Conservation (phyloP, 2,113 vertebrate genomes). For the Oncorhynchus nerka region DNA sequence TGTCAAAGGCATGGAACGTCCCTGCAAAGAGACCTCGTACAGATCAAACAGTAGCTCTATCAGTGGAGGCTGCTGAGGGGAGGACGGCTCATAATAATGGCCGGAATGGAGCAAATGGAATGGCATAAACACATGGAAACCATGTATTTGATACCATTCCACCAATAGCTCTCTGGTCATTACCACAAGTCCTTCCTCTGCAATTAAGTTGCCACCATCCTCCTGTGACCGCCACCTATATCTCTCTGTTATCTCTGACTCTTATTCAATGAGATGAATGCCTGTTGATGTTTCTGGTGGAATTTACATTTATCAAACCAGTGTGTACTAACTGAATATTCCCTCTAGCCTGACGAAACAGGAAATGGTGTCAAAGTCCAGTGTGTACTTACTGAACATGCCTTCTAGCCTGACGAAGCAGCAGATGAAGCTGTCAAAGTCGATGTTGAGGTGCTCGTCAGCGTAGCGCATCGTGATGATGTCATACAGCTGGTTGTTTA, state of each 20-base stretch:
- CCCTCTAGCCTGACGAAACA: slow-evolving; percentile 94
- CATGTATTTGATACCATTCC: too few relatives aligned
- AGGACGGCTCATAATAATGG: too few relatives aligned
- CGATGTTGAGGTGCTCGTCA: slow-evolving; percentile 86
- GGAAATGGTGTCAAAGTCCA: slow-evolving; percentile 72
- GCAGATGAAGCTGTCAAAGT: slow-evolving; percentile 90
- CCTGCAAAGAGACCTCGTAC: slow-evolving; percentile 66
- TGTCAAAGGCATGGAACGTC: slow-evolving; percentile 94
- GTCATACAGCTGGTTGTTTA: slow-evolving; percentile 93
- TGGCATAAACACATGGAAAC: too few relatives aligned
- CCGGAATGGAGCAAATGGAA: too few relatives aligned
- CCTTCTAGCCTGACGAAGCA: slow-evolving; percentile 96
- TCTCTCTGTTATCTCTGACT: too few relatives aligned
- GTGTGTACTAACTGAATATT: slow-evolving; percentile 91
- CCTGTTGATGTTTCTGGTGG: neutral
- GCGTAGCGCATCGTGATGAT: slow-evolving; percentile 97
- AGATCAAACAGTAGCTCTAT: slow-evolving; percentile 3
- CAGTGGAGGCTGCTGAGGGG: too few relatives aligned
- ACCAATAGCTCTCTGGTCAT: too few relatives aligned
- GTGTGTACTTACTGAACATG: slow-evolving; percentile 91
- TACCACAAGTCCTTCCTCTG: too few relatives aligned
- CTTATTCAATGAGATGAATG: neutral
- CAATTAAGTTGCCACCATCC: too few relatives aligned
- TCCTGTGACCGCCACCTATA: too few relatives aligned
- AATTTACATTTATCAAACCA: neutral